Evolutionary conservation across 2,113 vertebrate species (phyloP).

Genomic region (Colius striatus): DNA sequence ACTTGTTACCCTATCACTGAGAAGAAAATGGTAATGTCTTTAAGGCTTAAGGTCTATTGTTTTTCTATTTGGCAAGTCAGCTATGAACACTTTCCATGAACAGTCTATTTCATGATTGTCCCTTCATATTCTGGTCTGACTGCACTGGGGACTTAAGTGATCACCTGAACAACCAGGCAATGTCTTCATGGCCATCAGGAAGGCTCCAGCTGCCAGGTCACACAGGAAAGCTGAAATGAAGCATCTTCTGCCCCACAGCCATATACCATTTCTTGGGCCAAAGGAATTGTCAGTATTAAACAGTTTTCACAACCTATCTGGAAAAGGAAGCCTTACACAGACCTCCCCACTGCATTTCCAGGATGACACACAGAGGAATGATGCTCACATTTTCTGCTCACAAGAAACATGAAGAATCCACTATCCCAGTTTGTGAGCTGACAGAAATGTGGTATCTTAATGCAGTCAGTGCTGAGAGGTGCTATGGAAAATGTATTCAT

Average conservation of each 20-base stretch:
- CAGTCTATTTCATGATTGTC: not conserved
- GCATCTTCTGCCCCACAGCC: not conserved
- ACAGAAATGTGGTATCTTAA: not conserved
- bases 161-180: not conserved
- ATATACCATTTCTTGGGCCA: rapidly evolving
- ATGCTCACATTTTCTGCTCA: not conserved
- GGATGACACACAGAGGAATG: not conserved
- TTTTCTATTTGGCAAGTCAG: not conserved
- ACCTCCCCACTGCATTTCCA: not conserved
- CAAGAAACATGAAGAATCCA: not conserved
- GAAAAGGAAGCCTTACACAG: not conserved
- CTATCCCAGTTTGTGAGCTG: not conserved
- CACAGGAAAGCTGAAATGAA: not conserved
- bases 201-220: rapidly evolving
- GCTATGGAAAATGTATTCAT: not conserved
- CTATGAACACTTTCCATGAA: not conserved
- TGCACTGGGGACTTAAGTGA: not conserved
- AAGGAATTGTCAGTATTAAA: not conserved
- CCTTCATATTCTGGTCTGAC: not conserved
- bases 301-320: not conserved
- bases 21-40: not conserved
- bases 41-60: not conserved
- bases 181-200: not conserved
- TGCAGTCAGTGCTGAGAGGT: not conserved
- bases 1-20: not conserved